phyloP scores from a whole-genome alignment of 2,113 vertebrate genomes.

The Aptenodytes forsteri region DNA sequence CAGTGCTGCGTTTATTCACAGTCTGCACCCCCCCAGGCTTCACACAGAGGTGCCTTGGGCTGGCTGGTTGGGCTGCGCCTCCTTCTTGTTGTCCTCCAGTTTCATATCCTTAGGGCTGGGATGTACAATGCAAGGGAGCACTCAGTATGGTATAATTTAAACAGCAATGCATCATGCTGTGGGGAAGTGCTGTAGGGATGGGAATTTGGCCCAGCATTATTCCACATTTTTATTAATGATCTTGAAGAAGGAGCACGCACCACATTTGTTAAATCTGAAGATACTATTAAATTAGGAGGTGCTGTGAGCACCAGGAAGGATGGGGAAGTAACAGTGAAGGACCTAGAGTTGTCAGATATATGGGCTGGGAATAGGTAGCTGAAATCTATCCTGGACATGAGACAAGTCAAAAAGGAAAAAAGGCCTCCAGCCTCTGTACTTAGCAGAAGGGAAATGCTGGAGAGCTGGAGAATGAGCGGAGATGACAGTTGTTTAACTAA shows the following conservation, averaged over 20 bases:
- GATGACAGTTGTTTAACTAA: background rate
- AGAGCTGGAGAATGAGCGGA: background rate
- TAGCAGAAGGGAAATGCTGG: background rate
- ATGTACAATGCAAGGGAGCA: background rate
- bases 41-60: too few relatives aligned
- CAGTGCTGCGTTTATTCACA: too few relatives aligned
- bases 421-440: background rate
- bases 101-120: background rate
- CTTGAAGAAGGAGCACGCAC: background rate
- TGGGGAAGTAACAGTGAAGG: background rate
- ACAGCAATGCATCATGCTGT: background rate
- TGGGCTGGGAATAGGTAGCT: background rate
- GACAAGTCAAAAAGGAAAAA: background rate
- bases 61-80: too few relatives aligned
- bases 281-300: conserved; percentile 16
- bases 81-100: too few relatives aligned
- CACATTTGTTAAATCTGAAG: background rate
- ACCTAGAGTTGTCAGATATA: background rate
- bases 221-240: background rate
- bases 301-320: background rate
- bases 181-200: background rate
- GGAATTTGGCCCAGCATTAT: background rate
- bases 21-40: too few relatives aligned
- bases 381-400: background rate
- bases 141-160: background rate